Base-by-base conservation (phyloP, 2,888 invertebrate species). In the Eupithecia vulgata region DNA sequence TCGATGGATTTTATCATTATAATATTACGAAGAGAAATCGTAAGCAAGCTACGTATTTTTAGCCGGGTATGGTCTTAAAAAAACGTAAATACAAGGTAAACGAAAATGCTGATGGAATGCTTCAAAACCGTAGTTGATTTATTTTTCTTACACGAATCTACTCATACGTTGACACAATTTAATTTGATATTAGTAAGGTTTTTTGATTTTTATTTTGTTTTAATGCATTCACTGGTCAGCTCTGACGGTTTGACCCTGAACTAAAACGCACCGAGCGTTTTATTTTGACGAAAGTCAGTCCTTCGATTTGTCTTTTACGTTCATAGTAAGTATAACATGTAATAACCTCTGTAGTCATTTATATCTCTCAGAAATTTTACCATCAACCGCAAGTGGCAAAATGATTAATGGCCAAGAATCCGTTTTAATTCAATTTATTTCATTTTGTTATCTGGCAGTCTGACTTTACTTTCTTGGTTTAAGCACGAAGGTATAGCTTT, bases 371-470 rank as follows among this genome's bases (percentile, higher is more conserved):
- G 5, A 12, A 57, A 57, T 57, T 57, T 21, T 57, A 25, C 25
- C 48, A 57, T 57, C 25, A 25, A 25, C 52, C 52, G 25, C 21
- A 57, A 57, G 52, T 57, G 52, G 25, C 52, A 12, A 57, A 57
- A 25, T 57, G 52, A 57, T 57, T 57, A 5, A 57, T 21, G 12
- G 25, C 25, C 52, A 25, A 25, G 52, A 57, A 57, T 25, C 21
- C 25, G 52, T 57, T 5, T 57, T 57, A 57, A 57, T 57, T 21
- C 52, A 57, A 57, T 57, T 57, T 25, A 57, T 57, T 57, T 52
- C 10, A 52, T 52, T 21, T 10, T 52, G 21, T 12, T 57, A 57
- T 25, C 12, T 25, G 12, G 52, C 25, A 57, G 52, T 12, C 45
- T 45, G 15, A 42, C 42, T n/a, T 7, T 1, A n/a, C 48, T 17